Conservation (phyloP, 1,140 invertebrate genomes). For the Dolichoris vasculosae region DNA sequence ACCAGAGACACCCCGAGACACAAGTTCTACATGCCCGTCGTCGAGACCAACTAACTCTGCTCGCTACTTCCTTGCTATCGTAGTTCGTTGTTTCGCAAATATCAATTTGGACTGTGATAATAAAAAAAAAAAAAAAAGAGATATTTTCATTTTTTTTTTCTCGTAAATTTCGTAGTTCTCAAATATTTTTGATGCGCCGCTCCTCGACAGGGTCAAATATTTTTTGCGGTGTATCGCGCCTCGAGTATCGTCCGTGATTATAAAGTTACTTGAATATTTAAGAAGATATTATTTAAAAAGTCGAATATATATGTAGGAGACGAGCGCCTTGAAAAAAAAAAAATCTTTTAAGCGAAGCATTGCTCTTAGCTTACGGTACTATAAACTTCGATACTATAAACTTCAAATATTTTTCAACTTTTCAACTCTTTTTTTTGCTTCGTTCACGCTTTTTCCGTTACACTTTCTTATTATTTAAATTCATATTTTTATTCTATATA, state of each 20-base stretch:
- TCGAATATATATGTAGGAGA: background rate
- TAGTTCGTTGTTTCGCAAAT: conserved; percentile 12
- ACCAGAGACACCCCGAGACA: conserved; percentile 87
- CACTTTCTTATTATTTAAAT: conserved; percentile 17
- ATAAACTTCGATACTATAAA: conserved; percentile 1
- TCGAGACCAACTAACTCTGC: conserved; percentile 52
- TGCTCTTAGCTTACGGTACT: background rate
- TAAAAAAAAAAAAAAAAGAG: conserved; percentile 15
- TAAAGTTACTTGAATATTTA: background rate
- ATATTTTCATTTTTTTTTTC: conserved; percentile 3
- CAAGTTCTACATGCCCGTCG: conserved; percentile 84
- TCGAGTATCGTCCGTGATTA: background rate
- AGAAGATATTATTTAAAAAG: background rate
- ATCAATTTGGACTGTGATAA: conserved; percentile 53
- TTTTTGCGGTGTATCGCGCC: background rate
- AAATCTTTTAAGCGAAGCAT: background rate
- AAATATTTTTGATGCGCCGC: background rate
- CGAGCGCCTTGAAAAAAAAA: background rate
- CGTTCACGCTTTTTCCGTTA: conserved; percentile 6
- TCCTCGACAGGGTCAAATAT: background rate
- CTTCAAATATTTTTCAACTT: conserved; percentile 4
- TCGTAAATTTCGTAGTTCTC: conserved; percentile 12
- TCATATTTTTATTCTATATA: conserved; percentile 2
- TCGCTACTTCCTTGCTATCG: background rate
- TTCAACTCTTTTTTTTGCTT: conserved; percentile 2